These are phyloP conservation scores for Rhynchomys soricoides DNA, from an alignment of 2,113 vertebrate genomes.

Conservation along the genomic window DNA sequence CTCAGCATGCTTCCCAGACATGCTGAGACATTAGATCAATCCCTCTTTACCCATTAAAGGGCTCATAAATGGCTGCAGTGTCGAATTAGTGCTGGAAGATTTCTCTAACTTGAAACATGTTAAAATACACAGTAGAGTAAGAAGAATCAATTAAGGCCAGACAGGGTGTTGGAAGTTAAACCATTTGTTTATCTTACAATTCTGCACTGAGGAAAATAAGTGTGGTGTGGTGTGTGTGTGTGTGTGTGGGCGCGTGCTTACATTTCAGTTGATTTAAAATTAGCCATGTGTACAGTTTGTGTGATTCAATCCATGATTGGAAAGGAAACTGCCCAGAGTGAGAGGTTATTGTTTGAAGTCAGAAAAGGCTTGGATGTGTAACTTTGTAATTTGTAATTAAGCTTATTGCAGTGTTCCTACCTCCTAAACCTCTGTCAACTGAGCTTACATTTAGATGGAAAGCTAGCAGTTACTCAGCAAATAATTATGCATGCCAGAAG, in stretches of 20 bases:
- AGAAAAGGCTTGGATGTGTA: constrained; percentile 53
- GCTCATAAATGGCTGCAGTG: constrained; percentile 75
- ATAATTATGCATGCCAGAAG: not conserved
- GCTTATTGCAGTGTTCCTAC: not conserved
- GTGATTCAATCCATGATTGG: constrained; percentile 83
- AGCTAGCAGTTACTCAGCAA: constrained; percentile 58
- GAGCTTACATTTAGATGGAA: constrained; percentile 49
- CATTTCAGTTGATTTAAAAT: constrained; percentile 87
- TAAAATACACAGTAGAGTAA: constrained; percentile 85
- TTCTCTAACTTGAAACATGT: constrained; percentile 82
- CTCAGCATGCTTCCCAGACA: not conserved
- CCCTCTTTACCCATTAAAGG: constrained; percentile 78
- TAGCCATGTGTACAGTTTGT: constrained; percentile 83
- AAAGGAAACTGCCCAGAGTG: constrained; percentile 76
- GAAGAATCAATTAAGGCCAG: constrained; percentile 87
- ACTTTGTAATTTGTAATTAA: constrained; percentile 72
- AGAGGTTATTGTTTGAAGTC: constrained; percentile 67
- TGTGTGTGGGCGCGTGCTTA: constrained; percentile 58
- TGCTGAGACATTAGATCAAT: constrained; percentile 74
- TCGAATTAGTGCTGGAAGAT: constrained; percentile 87
- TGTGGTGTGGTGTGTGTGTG: constrained; percentile 28
- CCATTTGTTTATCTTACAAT: constrained; percentile 82
- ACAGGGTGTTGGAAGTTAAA: constrained; percentile 83
- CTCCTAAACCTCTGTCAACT: constrained; percentile 32
- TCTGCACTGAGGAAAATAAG: constrained; percentile 48